A percentile compares a stretch with the other conserved stretches of the same genome.
phyloP scores from a whole-genome alignment of 1,140 invertebrate genomes.

The Hypsibius dujardini region DNA sequence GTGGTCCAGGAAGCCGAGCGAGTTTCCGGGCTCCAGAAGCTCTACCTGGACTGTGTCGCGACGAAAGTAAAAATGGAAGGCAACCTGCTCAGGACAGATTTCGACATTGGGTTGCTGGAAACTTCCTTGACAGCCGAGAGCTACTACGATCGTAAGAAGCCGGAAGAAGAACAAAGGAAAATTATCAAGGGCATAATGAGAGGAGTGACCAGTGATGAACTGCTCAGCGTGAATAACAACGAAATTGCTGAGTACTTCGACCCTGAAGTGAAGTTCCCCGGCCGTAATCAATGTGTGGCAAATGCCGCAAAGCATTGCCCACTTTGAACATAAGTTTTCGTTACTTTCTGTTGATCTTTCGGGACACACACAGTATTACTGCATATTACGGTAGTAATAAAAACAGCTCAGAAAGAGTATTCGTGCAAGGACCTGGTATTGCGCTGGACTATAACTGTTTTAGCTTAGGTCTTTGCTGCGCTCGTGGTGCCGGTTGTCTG shows the following conservation, averaged over 20 bases:
- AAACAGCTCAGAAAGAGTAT: no score
- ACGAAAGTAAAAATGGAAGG: constrained; percentile 15
- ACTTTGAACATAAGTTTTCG: no score
- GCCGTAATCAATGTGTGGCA: neutral
- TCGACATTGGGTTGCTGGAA: constrained; percentile 9
- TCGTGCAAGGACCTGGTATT: no score
- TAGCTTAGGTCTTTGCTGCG: no score
- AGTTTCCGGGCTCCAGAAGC: neutral
- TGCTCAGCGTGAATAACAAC: neutral
- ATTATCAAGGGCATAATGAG: neutral
- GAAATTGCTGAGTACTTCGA: constrained; percentile 9
- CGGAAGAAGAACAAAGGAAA: neutral
- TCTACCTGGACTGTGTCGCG: constrained; percentile 1
- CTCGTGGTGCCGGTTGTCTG: no score
- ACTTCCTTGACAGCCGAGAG: neutral
- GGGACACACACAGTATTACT: no score
- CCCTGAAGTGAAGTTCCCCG: constrained; percentile 15
- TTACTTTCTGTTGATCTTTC: no score
- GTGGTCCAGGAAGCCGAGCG: neutral
- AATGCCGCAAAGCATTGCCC: no score
- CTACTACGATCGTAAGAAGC: constrained; percentile 3
- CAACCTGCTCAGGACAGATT: neutral
- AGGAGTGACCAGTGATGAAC: neutral
- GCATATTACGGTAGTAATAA: no score
- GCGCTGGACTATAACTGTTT: no score